Evolutionary conservation across 2,113 vertebrate genomes (phyloP).

Genomic region (Pachypanchax playfairii): DNA sequence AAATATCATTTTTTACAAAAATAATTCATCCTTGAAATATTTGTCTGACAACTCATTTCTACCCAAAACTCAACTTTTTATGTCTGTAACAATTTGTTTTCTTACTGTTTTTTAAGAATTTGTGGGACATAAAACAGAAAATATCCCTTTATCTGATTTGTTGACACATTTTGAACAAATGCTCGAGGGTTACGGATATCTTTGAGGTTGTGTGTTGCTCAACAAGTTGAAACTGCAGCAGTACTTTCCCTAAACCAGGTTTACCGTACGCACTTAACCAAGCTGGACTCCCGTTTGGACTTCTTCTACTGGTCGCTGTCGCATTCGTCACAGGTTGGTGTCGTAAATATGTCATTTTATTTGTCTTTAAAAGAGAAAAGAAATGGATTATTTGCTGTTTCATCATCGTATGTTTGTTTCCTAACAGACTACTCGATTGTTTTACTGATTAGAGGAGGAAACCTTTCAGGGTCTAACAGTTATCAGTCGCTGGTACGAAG

Average conservation of each 20-base stretch:
- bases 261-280: constrained; percentile 93
- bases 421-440: constrained; percentile 93
- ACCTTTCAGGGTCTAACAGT: constrained; percentile 85
- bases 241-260: constrained; percentile 71
- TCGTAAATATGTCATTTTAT: not conserved
- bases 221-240: not conserved
- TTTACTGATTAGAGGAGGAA: constrained; percentile 90
- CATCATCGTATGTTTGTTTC: constrained; percentile 11
- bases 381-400: no score
- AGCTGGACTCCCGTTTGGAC: constrained; percentile 91
- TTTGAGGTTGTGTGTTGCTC: not conserved
- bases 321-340: constrained; percentile 87
- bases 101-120: not conserved
- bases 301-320: constrained; percentile 87
- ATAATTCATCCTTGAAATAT: not conserved
- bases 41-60: not conserved
- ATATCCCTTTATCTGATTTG: not conserved
- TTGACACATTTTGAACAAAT: not conserved
- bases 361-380: not conserved
- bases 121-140: not conserved
- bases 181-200: not conserved
- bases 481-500: constrained; percentile 92
- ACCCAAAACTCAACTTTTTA: not conserved
- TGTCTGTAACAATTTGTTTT: not conserved
- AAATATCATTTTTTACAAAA: no score